Base-by-base conservation (phyloP, 2,888 invertebrate species). In the Hedychridium roseum region DNA sequence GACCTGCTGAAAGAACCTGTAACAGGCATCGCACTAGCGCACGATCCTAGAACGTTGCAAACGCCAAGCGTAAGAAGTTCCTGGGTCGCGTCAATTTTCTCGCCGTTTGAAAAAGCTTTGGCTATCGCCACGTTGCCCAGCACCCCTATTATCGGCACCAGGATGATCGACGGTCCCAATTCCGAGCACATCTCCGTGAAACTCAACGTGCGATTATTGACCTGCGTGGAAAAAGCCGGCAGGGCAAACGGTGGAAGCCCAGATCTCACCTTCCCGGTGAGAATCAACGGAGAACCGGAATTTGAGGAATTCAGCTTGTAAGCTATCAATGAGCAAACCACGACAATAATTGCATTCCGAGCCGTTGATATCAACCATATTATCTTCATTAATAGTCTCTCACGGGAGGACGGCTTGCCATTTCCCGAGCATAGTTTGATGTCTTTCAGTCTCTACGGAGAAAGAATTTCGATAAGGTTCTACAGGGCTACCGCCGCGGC, bases 61-160 rank as follows among this genome's bases (percentile, higher is more conserved):
- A 92, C 75, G 0, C 92, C 92, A 6, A 96, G 83, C 0, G 95
- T 94, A 27, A 95, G 80, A 28, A 97, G 81, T 79, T 97, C 96
- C 72, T 95, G 93, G 0, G 93, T 94, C 0, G 96, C 92, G 73
- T 94, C 92, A 15, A 96, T 87, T 31, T 88, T 87, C 49, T 88
- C 86, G 1, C 91, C 91, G 56, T 89, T 86, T 0, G 89, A 88
- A 74, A 97, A 97, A 21, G 96, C 94, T 80, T 96, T 97, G 2
- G 94, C 95, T 58, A 97, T 97, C 6, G 97, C 97, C 1, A 97
- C 94, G 71, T 95, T 94, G 54, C 97, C 96, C 35, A 97, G 81
- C 1, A 97, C 91, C 0, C 91, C 93, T 58, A 97, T 91, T 21
- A 97, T 85, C 1, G 97, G 95, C 5, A 97, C 88, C 40, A 97